Percentiles rank a stretch among this genome's conserved stretches.
Conservation (phyloP, 1,140 invertebrate genomes). For the Apis florea region DNA sequence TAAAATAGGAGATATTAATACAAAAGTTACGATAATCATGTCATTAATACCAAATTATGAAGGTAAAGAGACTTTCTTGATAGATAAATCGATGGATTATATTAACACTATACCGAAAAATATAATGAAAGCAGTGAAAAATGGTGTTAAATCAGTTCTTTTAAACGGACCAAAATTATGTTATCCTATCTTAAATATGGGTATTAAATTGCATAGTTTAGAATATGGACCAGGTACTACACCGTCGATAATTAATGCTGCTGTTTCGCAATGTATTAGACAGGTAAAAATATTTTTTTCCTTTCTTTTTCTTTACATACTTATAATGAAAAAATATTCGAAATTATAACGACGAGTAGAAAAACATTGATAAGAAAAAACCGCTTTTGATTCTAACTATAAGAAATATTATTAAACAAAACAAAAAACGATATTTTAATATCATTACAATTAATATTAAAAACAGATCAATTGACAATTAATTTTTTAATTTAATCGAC, state of each 20-base stretch:
- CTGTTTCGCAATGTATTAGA: constrained; percentile 88
- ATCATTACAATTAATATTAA: not conserved
- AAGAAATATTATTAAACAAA: not conserved
- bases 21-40: constrained; percentile 82
- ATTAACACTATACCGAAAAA: constrained; percentile 83
- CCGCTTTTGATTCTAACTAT: not conserved
- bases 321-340: too few species aligned
- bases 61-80: constrained; percentile 76
- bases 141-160: constrained; percentile 84
- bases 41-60: constrained; percentile 80
- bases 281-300: constrained; percentile 80
- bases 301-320: not conserved
- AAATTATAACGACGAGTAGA: fast-evolving
- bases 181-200: constrained; percentile 87
- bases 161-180: constrained; percentile 86
- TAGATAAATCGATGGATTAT: constrained; percentile 85
- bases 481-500: not conserved
- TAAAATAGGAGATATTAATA: constrained; percentile 83
- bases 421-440: not conserved
- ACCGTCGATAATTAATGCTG: constrained; percentile 88
- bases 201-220: constrained; percentile 89
- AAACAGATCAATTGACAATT: not conserved
- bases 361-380: not conserved
- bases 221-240: constrained; percentile 87
- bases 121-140: constrained; percentile 82